A percentile compares a stretch with the other conserved stretches of the same genome.
phyloP scores from a whole-genome alignment of 2,113 vertebrate genomes.

The Bombycilla garrulus region DNA sequence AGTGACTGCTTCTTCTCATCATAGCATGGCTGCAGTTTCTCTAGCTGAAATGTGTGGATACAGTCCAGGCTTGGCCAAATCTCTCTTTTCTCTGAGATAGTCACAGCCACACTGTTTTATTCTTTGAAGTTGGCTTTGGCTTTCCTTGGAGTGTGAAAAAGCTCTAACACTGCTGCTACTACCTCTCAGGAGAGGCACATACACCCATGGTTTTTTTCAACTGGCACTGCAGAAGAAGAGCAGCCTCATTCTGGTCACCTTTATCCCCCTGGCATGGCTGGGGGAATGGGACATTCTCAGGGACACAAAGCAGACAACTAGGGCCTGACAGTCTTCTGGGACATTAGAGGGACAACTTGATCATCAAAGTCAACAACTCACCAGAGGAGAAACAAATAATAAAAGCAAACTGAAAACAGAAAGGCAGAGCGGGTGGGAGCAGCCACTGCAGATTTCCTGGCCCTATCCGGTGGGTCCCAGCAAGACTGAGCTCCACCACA shows the following conservation, averaged over 20 bases:
- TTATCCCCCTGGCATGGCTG: rapidly evolving
- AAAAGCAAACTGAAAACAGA: neutral
- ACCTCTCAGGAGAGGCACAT: neutral
- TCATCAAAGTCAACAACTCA: neutral
- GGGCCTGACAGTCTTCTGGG: neutral
- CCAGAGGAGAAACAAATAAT: neutral
- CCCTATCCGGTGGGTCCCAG: neutral
- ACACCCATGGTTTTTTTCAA: neutral
- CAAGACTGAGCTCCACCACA: neutral
- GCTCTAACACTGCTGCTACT: neutral
- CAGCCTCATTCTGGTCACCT: neutral
- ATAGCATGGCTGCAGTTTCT: neutral
- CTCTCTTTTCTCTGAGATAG: neutral
- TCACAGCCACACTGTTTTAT: neutral
- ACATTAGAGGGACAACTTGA: neutral
- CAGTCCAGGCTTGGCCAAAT: neutral
- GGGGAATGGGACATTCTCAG: neutral
- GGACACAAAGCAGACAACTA: neutral
- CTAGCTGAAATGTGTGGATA: neutral
- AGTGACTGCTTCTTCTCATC: neutral
- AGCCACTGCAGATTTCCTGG: neutral
- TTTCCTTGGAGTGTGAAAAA: neutral
- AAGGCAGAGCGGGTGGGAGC: neutral
- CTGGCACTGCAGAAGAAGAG: neutral
- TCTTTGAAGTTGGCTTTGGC: neutral